Conservation (phyloP, 2,888 invertebrate genomes). For the Tenthredo notha region DNA sequence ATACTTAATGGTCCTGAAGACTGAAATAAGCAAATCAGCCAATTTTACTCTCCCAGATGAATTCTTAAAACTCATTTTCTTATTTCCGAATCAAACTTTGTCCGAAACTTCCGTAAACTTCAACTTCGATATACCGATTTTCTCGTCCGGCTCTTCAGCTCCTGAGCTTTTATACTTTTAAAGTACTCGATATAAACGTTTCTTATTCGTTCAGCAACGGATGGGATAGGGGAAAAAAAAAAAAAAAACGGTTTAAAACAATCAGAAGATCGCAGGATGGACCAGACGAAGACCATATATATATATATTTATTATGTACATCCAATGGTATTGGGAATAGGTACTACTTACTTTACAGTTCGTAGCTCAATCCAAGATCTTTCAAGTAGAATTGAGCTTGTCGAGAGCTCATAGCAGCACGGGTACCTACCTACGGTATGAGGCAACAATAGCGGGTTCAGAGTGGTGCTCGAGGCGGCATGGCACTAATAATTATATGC, state of each 20-base stretch:
- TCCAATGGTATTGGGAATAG: background rate
- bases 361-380: background rate
- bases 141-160: background rate
- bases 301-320: background rate
- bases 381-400: background rate
- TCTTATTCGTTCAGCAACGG: background rate
- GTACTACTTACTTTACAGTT: background rate
- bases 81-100: background rate
- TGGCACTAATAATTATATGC: constrained; percentile 75
- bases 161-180: background rate
- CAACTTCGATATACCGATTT: background rate
- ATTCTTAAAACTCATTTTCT: background rate
- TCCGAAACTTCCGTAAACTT: background rate
- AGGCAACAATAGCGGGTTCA: constrained; percentile 55
- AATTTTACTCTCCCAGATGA: too few relatives aligned
- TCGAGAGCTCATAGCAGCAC: constrained; percentile 4
- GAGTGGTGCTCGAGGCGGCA: constrained; percentile 73
- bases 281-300: background rate
- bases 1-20: too few relatives aligned
- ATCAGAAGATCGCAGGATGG: background rate
- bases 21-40: too few relatives aligned
- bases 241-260: background rate
- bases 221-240: background rate
- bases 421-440: constrained; percentile 28
- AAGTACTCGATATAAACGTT: constrained; percentile 4